Base-by-base conservation (phyloP, 2,888 invertebrate species). In the Tanytarsus gracilentus region DNA sequence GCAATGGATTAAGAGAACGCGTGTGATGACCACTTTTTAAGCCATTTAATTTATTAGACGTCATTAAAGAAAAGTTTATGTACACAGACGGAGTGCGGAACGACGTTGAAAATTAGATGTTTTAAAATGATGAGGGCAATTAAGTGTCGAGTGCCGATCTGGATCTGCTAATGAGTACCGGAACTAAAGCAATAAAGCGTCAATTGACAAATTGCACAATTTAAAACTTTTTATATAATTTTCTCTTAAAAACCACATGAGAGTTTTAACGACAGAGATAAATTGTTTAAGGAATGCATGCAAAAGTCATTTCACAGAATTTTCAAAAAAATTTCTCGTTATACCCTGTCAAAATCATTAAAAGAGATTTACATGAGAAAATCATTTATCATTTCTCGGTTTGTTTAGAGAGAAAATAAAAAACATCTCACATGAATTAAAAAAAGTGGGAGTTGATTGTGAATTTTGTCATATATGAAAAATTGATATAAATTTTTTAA, bases 331-430 rank as follows among this genome's bases (percentile, higher is more conserved):
- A 18, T 44, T 44, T 44, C 23, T 44, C 18, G 11, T 23, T 44
- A 11, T 44, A 18, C 11, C 11, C 44, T 44, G 44, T 44, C 44
- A 44, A 23, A 44, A 44, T 44, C 44, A 44, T 9, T 44, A 44
- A 33, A 33, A 33, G n/a, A 44, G 11, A 44, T 44, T 44, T 44
- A 44, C 44, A 44, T 44, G 44, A 44, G 21, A 23, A 11, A 9
- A 11, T 44, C 44, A 44, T 44, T 44, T 44, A 44, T 44, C 44
- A 44, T n/a, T n/a, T n/a, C n/a, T n/a, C n/a, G n/a, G n/a, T n/a
- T n/a, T n/a, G n/a, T n/a, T n/a, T n/a, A n/a, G n/a, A n/a, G n/a
- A n/a, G n/a, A n/a, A n/a, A n/a, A n/a, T n/a, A n/a, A n/a, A n/a
- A n/a, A n/a, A n/a, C n/a, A n/a, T n/a, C n/a, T n/a, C n/a, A n/a